phyloP scores from a whole-genome alignment of 2,888 invertebrate species.

The Xanthorhoe designata region DNA sequence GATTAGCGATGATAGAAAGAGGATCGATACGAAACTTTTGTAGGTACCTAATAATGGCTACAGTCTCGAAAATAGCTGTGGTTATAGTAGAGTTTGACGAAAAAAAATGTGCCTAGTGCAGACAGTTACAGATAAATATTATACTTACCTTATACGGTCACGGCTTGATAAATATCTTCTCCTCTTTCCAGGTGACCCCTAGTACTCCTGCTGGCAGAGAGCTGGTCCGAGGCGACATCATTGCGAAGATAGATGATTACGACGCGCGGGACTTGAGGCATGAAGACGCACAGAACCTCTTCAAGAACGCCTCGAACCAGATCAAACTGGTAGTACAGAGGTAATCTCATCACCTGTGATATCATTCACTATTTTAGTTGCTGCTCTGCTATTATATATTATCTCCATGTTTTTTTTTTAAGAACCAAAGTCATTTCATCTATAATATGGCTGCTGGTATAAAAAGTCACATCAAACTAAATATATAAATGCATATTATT shows the following conservation, averaged over 20 bases:
- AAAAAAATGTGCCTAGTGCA: too few relatives aligned
- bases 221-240: conserved; percentile 95
- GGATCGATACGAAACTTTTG: too few relatives aligned
- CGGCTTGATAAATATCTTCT: conserved; percentile 27
- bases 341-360: conserved; percentile 68
- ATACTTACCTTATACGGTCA: background rate
- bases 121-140: too few relatives aligned
- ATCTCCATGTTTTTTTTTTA: too few relatives aligned
- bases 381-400: background rate
- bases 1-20: too few relatives aligned
- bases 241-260: conserved; percentile 95
- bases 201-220: conserved; percentile 94
- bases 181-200: conserved; percentile 90
- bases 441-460: too few relatives aligned
- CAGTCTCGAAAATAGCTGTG: too few relatives aligned
- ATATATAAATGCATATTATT: too few relatives aligned
- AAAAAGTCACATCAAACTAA: too few relatives aligned
- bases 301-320: conserved; percentile 92
- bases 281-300: conserved; percentile 95
- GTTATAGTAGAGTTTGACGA: too few relatives aligned
- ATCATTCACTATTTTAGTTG: background rate
- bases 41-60: too few relatives aligned
- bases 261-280: conserved; percentile 95
- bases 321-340: conserved; percentile 94
- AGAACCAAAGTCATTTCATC: too few relatives aligned